phyloP scores from a whole-genome alignment of 2,797 vertebrate genomes.

The Labeo calbasu region DNA sequence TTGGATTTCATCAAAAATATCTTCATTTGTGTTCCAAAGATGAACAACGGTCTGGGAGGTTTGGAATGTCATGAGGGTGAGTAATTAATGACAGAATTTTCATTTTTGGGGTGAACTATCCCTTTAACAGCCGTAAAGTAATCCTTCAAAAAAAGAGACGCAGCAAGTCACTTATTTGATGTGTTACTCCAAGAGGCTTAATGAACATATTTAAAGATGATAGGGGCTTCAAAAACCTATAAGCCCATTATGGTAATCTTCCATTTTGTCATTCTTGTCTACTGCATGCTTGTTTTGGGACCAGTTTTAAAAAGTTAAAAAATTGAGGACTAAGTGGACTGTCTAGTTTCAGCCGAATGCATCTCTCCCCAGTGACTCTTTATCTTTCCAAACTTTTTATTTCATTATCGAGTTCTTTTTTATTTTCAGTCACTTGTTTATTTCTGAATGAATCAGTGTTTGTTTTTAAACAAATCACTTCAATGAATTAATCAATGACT shows the following conservation, averaged over 20 bases:
- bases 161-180: background rate
- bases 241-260: slow-evolving; percentile 30
- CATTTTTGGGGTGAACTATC: no score
- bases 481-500: background rate
- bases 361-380: slow-evolving; percentile 29
- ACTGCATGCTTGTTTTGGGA: slow-evolving; percentile 15
- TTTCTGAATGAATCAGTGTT: background rate
- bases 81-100: no score
- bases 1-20: no score
- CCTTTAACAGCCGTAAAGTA: background rate
- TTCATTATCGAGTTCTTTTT: slow-evolving; percentile 41
- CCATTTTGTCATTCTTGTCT: slow-evolving; percentile 29
- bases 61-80: no score
- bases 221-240: background rate
- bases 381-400: slow-evolving; percentile 39
- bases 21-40: no score
- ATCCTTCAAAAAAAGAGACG: background rate
- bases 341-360: slow-evolving; percentile 16
- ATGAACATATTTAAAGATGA: background rate
- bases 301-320: background rate
- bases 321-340: slow-evolving; percentile 3
- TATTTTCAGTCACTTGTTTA: background rate
- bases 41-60: no score
- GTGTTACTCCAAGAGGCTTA: background rate
- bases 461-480: background rate